phyloP scores from a whole-genome alignment of 2,888 invertebrate species.

The Erpobdella octoculata region DNA sequence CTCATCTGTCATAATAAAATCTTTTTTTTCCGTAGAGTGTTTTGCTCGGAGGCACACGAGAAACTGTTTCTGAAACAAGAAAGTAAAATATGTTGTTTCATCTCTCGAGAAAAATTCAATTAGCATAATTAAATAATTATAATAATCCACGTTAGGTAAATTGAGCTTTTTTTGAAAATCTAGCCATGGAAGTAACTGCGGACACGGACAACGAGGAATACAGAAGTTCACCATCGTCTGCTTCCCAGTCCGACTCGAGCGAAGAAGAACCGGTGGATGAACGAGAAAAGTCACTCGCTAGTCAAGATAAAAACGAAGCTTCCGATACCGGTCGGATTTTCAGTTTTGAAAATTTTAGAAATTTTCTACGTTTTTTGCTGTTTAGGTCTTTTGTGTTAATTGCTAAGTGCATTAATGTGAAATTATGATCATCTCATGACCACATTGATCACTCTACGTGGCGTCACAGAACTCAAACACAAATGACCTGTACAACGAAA shows the following conservation, averaged over 20 bases:
- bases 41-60: constrained; percentile 22
- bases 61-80: not conserved
- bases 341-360: no score
- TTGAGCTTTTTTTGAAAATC: not conserved
- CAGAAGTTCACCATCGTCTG: not conserved
- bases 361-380: no score
- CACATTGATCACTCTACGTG: no score
- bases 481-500: no score
- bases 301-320: no score
- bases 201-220: constrained; percentile 21
- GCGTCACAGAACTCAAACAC: no score
- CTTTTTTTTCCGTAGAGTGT: constrained; percentile 25
- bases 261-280: not conserved
- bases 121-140: not conserved
- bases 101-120: not conserved
- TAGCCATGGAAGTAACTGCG: constrained; percentile 4
- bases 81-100: not conserved
- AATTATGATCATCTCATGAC: no score
- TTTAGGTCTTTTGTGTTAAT: no score
- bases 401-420: no score
- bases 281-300: no score
- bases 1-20: no score
- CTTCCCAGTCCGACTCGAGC: not conserved
- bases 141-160: not conserved
- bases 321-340: no score